These are phyloP conservation scores for Amblyornis subalaris DNA, from an alignment of 2,113 vertebrate genomes.

Conservation along the genomic window DNA sequence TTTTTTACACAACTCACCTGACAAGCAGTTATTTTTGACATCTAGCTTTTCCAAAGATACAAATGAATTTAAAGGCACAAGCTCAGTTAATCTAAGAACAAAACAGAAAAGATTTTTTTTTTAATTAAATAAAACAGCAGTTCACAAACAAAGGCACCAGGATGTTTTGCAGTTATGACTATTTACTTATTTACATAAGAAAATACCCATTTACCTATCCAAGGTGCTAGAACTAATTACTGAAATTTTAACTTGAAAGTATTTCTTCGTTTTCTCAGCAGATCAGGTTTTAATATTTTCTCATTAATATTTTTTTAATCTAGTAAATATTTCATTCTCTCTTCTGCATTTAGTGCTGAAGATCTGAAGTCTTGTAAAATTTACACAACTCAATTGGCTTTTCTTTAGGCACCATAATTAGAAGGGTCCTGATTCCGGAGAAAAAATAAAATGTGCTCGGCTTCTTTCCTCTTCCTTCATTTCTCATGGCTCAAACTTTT, in stretches of 20 bases:
- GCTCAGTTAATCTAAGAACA: conserved; percentile 79
- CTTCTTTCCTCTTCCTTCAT: neutral
- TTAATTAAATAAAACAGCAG: neutral
- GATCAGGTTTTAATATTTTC: neutral
- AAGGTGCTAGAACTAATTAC: neutral
- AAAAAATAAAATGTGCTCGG: neutral
- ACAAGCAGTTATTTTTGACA: conserved; percentile 87
- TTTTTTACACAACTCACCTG: conserved; percentile 75
- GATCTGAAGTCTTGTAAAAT: neutral
- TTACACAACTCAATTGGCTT: neutral
- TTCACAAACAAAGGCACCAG: neutral
- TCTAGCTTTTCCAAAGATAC: conserved; percentile 83
- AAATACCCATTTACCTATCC: neutral
- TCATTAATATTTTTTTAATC: neutral
- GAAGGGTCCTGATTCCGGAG: neutral
- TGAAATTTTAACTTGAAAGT: neutral
- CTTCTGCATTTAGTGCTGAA: neutral
- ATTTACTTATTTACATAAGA: neutral
- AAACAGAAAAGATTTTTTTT: neutral
- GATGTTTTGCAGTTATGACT: neutral
- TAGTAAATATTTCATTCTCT: neutral
- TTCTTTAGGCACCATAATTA: neutral
- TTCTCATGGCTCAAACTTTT: neutral
- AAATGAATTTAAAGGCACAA: conserved; percentile 78
- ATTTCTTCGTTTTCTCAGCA: neutral